Evolutionary conservation across 2,113 vertebrate genomes (phyloP).

Genomic region (Martes martes): DNA sequence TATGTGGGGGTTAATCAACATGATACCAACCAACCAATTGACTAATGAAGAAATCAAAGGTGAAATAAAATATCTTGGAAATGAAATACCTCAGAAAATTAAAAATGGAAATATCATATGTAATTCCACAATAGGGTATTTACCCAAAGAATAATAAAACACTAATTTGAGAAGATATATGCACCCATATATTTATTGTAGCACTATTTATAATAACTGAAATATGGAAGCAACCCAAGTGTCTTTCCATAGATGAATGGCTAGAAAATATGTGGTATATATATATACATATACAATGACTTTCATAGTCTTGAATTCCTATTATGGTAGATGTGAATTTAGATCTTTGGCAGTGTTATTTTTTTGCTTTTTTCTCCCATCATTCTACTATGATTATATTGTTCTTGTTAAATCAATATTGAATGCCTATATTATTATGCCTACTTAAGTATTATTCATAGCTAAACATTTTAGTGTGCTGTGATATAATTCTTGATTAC

Average conservation of each 20-base stretch:
- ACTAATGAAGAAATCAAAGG: background rate
- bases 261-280: background rate
- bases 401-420: background rate
- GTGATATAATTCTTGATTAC: background rate
- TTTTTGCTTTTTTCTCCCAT: background rate
- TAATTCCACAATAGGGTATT: background rate
- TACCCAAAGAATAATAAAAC: background rate
- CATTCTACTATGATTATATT: background rate
- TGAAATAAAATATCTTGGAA: background rate
- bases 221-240: background rate
- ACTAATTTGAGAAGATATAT: background rate
- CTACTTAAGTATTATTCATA: background rate
- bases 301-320: background rate
- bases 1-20: background rate
- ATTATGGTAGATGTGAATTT: background rate
- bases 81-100: background rate
- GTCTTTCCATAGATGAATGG: background rate
- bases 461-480: background rate
- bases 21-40: background rate
- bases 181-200: background rate
- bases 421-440: background rate
- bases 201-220: background rate
- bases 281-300: background rate
- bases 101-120: background rate
- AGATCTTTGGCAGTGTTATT: background rate